Conservation (phyloP, 2,888 invertebrate species). For the Amiota minor region DNA sequence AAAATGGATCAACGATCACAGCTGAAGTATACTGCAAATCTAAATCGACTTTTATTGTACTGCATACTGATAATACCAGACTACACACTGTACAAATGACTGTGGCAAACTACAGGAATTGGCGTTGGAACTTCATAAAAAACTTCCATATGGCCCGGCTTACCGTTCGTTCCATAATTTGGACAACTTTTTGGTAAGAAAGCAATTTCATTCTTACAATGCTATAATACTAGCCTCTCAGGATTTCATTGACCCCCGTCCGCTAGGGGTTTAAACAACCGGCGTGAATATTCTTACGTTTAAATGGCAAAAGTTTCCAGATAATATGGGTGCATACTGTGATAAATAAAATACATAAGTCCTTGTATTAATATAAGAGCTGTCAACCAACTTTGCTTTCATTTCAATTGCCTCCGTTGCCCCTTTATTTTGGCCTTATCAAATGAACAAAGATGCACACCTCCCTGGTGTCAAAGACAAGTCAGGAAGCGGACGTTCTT, state of each 20-base stretch:
- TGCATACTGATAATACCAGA: no score
- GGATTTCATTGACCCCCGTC: neutral
- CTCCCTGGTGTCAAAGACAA: no score
- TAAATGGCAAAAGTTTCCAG: neutral
- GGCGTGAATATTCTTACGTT: no score
- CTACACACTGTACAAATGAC: no score
- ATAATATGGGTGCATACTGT: neutral
- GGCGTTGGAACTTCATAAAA: neutral
- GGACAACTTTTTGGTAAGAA: neutral
- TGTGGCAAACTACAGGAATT: neutral
- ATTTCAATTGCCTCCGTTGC: no score
- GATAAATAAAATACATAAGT: neutral
- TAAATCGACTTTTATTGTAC: no score
- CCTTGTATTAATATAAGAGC: slow-evolving; percentile 1
- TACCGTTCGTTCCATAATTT: neutral
- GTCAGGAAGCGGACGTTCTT: no score
- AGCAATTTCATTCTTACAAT: neutral
- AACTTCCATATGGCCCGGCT: neutral
- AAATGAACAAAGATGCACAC: no score
- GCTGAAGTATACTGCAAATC: no score
- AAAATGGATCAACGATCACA: no score
- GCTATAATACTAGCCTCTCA: neutral
- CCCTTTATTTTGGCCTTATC: no score
- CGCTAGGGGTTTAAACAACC: neutral
- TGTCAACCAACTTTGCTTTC: neutral